Evolutionary conservation across 2,888 invertebrate species (phyloP).

Genomic region (Leucoptera coffeella): DNA sequence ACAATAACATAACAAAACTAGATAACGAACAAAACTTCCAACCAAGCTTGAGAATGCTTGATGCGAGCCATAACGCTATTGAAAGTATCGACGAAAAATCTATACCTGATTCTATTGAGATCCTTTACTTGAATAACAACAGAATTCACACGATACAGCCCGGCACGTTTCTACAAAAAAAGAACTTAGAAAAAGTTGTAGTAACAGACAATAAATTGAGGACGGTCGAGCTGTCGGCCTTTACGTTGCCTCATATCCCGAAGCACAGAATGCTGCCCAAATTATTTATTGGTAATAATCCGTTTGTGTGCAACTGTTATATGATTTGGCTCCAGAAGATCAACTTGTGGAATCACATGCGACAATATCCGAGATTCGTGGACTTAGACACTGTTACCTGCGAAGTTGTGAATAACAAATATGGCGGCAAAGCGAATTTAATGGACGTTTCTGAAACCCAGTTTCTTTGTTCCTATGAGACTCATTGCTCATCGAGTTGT

Average conservation of each 20-base stretch:
- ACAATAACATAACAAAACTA: conserved; percentile 68
- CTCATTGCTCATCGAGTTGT: conserved; percentile 77
- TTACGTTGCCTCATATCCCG: conserved; percentile 61
- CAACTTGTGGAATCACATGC: conserved; percentile 65
- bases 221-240: conserved; percentile 65
- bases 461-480: conserved; percentile 74
- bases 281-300: conserved; percentile 77
- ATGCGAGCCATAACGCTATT: conserved; percentile 69
- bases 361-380: conserved; percentile 70
- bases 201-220: conserved; percentile 69
- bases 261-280: conserved; percentile 64
- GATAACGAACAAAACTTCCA: conserved; percentile 66
- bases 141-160: conserved; percentile 64
- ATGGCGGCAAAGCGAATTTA: conserved; percentile 59
- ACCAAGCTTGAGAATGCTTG: conserved; percentile 66
- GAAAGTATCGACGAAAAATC: conserved; percentile 62
- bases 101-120: conserved; percentile 68
- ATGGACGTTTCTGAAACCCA: conserved; percentile 66
- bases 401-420: conserved; percentile 62
- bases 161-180: conserved; percentile 66
- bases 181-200: conserved; percentile 68
- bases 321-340: conserved; percentile 82
- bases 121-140: conserved; percentile 71
- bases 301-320: conserved; percentile 78
- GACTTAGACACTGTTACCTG: conserved; percentile 73